Conservation (phyloP, 2,888 invertebrate genomes). For the Amblyjoppa proteus region DNA sequence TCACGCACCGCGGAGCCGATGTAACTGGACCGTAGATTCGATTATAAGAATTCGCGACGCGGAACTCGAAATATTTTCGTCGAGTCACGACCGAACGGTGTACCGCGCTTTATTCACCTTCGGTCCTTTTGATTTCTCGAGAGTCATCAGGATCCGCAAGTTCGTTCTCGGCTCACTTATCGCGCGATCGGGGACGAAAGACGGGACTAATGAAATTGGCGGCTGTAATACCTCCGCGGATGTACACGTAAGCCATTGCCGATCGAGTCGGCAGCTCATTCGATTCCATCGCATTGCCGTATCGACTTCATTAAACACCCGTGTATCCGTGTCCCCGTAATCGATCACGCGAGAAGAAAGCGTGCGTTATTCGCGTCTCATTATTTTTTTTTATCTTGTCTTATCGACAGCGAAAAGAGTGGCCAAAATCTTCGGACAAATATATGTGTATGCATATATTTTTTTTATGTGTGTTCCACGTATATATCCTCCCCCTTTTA, state of each 20-base stretch:
- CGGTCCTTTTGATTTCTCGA: constrained; percentile 68
- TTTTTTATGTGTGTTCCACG: no score
- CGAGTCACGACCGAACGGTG: constrained; percentile 56
- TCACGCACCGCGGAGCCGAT: constrained; percentile 18
- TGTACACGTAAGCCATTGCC: constrained; percentile 17
- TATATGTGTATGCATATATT: no score
- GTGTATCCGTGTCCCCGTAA: constrained; percentile 24
- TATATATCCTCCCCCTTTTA: no score
- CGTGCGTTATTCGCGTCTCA: background rate
- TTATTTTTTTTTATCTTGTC: no score
- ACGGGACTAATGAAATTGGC: constrained; percentile 67
- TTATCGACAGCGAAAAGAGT: no score
- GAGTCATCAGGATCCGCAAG: constrained; percentile 64
- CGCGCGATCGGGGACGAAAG: constrained; percentile 60
- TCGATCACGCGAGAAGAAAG: constrained; percentile 27
- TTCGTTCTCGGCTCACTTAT: constrained; percentile 54
- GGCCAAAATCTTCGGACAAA: no score
- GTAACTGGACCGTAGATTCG: constrained; percentile 44
- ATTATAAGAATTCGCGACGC: constrained; percentile 63
- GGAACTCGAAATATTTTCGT: constrained; percentile 59
- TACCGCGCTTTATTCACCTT: constrained; percentile 22
- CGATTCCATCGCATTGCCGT: constrained; percentile 8
- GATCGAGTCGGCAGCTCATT: constrained; percentile 21
- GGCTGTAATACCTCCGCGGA: constrained; percentile 26
- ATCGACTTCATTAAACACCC: constrained; percentile 36